Conservation (phyloP, 2,888 invertebrate species). For the Thymelicus acteon region DNA sequence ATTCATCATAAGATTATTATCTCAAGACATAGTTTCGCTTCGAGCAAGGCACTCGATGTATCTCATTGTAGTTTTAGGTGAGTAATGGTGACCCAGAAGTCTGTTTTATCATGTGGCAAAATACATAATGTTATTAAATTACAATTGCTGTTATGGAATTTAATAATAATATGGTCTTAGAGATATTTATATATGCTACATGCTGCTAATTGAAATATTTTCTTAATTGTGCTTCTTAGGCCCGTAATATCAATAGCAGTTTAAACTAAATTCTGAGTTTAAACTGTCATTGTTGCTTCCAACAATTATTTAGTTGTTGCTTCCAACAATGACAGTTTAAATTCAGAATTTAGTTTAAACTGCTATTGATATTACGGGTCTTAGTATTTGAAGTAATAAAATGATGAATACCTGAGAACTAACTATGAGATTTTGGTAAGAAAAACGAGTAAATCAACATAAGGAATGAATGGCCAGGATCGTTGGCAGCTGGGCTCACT, state of each 20-base stretch:
- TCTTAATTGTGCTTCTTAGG: background rate
- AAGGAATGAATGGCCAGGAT: too few species aligned
- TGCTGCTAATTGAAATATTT: background rate
- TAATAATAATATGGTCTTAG: constrained; percentile 9
- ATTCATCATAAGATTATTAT: constrained; percentile 21
- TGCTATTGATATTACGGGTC: too few species aligned
- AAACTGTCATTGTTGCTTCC: too few species aligned
- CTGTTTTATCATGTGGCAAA: constrained; percentile 29
- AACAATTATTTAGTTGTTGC: too few species aligned
- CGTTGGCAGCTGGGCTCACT: too few species aligned
- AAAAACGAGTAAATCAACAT: too few species aligned
- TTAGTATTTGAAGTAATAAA: background rate
- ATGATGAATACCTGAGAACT: too few species aligned
- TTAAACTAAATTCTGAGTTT: too few species aligned
- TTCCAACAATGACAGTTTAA: too few species aligned
- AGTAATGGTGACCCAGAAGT: constrained; percentile 14
- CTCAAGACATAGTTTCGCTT: constrained; percentile 12
- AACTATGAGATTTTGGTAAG: too few species aligned
- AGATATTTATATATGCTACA: background rate
- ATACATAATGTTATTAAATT: constrained; percentile 28
- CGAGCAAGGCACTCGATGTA: constrained; percentile 9
- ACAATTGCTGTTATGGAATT: constrained; percentile 1
- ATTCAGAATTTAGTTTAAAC: too few species aligned
- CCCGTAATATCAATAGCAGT: too few species aligned
- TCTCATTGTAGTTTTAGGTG: constrained; percentile 30